These are phyloP conservation scores for Ascidia mentula DNA, from an alignment of 23 tunicate species.

Conservation along the genomic window DNA sequence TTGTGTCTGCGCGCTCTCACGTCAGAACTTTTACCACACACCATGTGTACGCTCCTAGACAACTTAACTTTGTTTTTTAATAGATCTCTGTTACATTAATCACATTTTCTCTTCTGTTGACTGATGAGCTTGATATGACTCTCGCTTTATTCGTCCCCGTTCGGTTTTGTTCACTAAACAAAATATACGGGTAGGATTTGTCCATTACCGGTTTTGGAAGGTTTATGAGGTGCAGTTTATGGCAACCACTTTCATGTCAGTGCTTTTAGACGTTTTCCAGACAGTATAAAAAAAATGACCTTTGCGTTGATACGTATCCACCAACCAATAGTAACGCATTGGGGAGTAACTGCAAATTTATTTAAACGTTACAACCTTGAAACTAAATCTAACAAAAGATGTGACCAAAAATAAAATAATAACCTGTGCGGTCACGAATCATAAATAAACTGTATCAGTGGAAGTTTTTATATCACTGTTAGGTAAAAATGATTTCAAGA, in stretches of 20 bases:
- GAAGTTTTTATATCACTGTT: too few relatives aligned
- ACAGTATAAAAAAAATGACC: background rate
- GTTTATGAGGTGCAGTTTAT: too few relatives aligned
- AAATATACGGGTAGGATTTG: background rate
- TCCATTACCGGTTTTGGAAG: too few relatives aligned
- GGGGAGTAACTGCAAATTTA: background rate
- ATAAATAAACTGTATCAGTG: too few relatives aligned
- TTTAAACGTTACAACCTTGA: background rate
- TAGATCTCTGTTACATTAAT: background rate
- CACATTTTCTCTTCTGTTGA: background rate
- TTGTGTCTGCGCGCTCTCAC: background rate
- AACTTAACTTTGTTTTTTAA: background rate
- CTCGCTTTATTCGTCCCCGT: background rate
- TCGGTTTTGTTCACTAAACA: background rate
- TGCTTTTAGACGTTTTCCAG: background rate
- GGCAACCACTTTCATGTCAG: too few relatives aligned
- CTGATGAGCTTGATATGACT: background rate
- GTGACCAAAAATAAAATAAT: too few relatives aligned
- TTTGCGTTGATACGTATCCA: too few relatives aligned
- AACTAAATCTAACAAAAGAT: too few relatives aligned
- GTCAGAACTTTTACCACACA: constrained; percentile 4
- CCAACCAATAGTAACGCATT: background rate
- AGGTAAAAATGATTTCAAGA: constrained; percentile 1
- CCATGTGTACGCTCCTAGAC: background rate
- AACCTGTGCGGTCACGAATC: too few relatives aligned